Base-by-base conservation (phyloP, 2,797 vertebrate genomes). In the Sebastes goodei region DNA sequence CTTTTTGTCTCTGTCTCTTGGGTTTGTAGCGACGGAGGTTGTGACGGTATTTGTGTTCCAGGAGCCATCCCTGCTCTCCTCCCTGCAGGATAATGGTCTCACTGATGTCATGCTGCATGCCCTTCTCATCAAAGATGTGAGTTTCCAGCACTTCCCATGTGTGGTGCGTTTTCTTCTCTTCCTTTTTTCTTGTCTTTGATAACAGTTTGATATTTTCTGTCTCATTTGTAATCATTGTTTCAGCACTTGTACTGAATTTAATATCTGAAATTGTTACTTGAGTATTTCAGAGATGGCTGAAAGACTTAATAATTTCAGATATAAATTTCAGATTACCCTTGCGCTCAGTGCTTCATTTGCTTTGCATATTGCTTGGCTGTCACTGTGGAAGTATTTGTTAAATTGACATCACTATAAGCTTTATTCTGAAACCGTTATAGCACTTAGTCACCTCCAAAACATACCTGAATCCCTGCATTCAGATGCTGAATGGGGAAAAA, bases 11-110 rank as follows among this genome's bases (percentile, higher is more conserved):
- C 76, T 76, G 8, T 89, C 14, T 63, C 71, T 89, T 57, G 56
- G 56, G 62, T 57, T 84, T 85, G 60, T 93, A 99, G 98, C 98
- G 25, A 99, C 98, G 74, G 98, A 99, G 95, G 98, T 99, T 92
- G 98, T 99, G 94, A 99, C 98, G 4, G 98, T 99, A 82, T 99
- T 99, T 95, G 98, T 99, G 94, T 99, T 99, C 97, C 98, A 99
- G 96, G 98, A 99, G 95, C 98, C 98, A 74, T 99, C 98, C 55
- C 93, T 99, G 76, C 96, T 99, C 17, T 99, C 98, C 82, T 99
- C 98, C 74, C 94, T 99, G 88, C 98, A 99, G 95, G 98, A 99
- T 94, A 99, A 99, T 86, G 98, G 98, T 67, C 96, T 99, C 52
- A 99, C 98, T 30, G 98, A 99, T 85, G 98, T 99, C 89, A 99